Evolutionary conservation across 2,797 vertebrate genomes (phyloP).

Genomic region (Carcharodon carcharias): DNA sequence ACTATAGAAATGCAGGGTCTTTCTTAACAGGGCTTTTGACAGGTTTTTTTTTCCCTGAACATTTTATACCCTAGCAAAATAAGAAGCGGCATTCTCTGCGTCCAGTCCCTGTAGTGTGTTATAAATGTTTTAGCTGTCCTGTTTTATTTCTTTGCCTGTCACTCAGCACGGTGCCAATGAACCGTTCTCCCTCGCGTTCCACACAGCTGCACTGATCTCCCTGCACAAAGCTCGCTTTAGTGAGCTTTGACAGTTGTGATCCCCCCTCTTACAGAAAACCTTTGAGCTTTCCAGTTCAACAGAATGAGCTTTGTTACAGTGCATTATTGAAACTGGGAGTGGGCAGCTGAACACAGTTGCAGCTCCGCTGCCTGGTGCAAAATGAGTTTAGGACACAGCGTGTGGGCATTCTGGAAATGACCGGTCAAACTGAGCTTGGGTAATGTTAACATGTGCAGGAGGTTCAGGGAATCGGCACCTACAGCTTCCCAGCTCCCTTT

Average conservation of each 20-base stretch:
- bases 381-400: neutral
- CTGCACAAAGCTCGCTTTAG: neutral
- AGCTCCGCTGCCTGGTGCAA: neutral
- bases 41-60: neutral
- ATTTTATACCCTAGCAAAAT: too few relatives aligned
- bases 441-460: neutral
- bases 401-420: neutral
- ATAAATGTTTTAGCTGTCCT: neutral
- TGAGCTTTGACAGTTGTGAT: neutral
- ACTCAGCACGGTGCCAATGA: neutral
- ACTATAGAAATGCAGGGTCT: too few relatives aligned
- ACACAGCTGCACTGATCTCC: neutral
- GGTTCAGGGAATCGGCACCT: neutral
- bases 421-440: neutral
- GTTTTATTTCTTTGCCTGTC: neutral
- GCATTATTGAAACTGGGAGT: neutral
- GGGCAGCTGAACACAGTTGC: neutral
- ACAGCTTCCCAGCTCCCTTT: neutral
- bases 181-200: neutral
- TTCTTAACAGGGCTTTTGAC: neutral
- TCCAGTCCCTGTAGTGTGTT: neutral
- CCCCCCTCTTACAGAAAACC: neutral
- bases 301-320: neutral
- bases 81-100: neutral
- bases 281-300: neutral